Percentiles rank a stretch among this genome's conserved stretches.
phyloP scores from a whole-genome alignment of 2,888 invertebrate genomes.

The Invenusta paracnida region DNA sequence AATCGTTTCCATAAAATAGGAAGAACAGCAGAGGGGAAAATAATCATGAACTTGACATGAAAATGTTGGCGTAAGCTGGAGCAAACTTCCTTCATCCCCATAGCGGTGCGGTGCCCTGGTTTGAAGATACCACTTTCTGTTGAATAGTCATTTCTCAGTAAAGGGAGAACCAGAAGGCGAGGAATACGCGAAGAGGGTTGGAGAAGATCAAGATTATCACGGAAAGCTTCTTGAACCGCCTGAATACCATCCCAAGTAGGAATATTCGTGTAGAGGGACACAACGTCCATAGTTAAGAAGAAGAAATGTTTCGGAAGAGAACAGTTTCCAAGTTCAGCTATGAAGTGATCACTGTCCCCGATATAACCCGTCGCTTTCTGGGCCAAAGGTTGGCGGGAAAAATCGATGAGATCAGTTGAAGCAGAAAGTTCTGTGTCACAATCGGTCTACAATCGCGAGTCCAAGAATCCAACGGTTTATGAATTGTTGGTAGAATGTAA shows the following conservation, averaged over 20 bases:
- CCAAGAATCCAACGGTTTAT: neutral
- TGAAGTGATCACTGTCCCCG: neutral
- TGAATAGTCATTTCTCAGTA: neutral
- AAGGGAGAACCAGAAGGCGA: neutral
- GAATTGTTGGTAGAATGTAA: neutral
- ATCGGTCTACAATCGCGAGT: neutral
- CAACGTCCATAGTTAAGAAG: neutral
- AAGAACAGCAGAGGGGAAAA: neutral
- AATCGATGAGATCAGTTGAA: neutral
- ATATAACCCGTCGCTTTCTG: neutral
- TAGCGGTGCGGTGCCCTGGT: constrained; percentile 25
- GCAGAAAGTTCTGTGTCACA: neutral
- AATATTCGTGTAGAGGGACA: neutral
- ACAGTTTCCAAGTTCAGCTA: neutral
- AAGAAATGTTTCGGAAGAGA: neutral
- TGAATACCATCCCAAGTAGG: neutral
- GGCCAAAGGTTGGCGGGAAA: neutral
- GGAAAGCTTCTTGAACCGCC: neutral
- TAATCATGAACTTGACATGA: neutral
- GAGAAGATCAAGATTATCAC: neutral
- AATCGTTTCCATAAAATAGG: neutral
- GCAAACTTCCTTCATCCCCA: constrained; percentile 1
- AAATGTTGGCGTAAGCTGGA: constrained; percentile 15
- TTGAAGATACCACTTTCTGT: neutral
- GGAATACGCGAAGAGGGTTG: neutral